phyloP scores from a whole-genome alignment of 2,888 invertebrate genomes.

The Parascotia fuliginaria region DNA sequence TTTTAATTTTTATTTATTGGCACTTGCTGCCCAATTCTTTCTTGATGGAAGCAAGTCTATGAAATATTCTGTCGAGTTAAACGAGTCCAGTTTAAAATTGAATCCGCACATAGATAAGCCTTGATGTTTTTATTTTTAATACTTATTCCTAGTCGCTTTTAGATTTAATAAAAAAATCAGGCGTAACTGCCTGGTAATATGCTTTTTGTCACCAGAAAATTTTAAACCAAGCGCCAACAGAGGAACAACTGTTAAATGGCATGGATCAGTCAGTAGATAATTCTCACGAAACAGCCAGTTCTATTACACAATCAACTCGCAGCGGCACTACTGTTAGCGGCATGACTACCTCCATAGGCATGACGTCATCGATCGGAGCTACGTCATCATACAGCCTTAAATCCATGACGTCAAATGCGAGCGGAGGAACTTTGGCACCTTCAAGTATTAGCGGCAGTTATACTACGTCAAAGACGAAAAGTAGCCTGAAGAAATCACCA shows the following conservation, averaged over 20 bases:
- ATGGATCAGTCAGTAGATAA: slow-evolving; percentile 65
- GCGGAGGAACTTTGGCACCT: slow-evolving; percentile 74
- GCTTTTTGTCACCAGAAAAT: slow-evolving; percentile 67
- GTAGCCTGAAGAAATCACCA: slow-evolving; percentile 75
- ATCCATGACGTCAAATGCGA: slow-evolving; percentile 69
- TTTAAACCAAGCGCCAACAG: slow-evolving; percentile 76
- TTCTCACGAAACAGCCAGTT: slow-evolving; percentile 66
- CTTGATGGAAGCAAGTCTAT: too few relatives aligned
- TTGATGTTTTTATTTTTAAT: too few relatives aligned
- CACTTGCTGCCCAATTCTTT: too few relatives aligned
- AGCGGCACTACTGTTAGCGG: slow-evolving; percentile 61
- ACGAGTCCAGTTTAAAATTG: too few relatives aligned
- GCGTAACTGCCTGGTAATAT: too few relatives aligned
- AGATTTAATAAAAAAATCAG: too few relatives aligned
- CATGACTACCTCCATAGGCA: slow-evolving; percentile 70
- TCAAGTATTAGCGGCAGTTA: slow-evolving; percentile 75
- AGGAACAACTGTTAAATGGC: slow-evolving; percentile 70
- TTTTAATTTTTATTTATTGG: too few relatives aligned
- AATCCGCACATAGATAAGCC: too few relatives aligned
- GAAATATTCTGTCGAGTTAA: too few relatives aligned
- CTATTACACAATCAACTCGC: slow-evolving; percentile 68
- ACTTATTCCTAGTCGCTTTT: too few relatives aligned
- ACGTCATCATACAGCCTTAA: slow-evolving; percentile 77
- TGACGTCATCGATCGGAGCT: slow-evolving; percentile 74
- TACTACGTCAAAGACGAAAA: slow-evolving; percentile 73